phyloP scores from a whole-genome alignment of 2,797 vertebrate species.

The Pangasius larnaudii region DNA sequence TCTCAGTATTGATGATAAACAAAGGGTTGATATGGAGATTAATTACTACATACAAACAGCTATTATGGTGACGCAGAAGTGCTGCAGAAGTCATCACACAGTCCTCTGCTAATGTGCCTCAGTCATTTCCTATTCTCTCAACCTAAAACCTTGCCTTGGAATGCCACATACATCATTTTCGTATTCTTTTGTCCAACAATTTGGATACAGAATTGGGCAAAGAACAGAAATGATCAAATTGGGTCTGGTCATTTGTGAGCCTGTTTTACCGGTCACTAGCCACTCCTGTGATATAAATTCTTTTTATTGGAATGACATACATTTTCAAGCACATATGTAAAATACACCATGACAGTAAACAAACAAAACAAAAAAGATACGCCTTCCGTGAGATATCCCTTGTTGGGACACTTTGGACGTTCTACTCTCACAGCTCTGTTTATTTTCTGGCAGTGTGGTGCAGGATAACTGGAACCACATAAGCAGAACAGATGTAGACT shows the following conservation, averaged over 20 bases:
- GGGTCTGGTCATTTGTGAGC: not conserved
- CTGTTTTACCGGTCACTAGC: not conserved
- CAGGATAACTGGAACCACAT: constrained; percentile 59
- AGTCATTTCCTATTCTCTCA: not conserved
- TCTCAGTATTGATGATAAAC: constrained; percentile 26
- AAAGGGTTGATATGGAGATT: constrained; percentile 16
- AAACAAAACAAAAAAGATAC: not conserved
- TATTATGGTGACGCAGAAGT: constrained; percentile 5
- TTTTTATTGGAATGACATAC: constrained; percentile 51
- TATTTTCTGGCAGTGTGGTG: constrained; percentile 54
- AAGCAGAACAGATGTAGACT: constrained; percentile 53
- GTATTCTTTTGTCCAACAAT: not conserved
- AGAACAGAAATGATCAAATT: not conserved
- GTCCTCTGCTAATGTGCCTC: constrained; percentile 1
- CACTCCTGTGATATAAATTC: constrained; percentile 27
- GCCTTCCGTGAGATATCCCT: not conserved
- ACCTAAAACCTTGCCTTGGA: not conserved
- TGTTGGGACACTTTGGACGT: not conserved
- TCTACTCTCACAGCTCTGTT: constrained; percentile 42
- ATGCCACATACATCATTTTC: not conserved
- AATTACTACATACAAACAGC: constrained; percentile 31
- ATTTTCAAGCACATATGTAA: constrained; percentile 47
- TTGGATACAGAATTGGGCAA: not conserved
- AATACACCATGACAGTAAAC: constrained; percentile 25
- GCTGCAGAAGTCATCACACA: not conserved